Conservation (phyloP, 2,797 vertebrate species). For the Chaetodon trifasciatus region DNA sequence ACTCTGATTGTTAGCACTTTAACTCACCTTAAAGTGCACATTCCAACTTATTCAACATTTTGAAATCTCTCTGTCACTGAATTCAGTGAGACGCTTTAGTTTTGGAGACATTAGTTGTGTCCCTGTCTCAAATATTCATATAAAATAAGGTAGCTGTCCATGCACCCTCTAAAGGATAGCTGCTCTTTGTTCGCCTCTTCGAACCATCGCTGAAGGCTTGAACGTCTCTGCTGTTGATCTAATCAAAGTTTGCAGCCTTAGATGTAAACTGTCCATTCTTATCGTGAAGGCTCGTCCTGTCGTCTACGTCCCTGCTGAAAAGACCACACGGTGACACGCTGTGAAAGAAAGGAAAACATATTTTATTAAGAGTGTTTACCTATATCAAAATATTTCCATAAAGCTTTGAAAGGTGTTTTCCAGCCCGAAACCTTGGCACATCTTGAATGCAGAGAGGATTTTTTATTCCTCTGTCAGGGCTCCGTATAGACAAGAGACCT, state of each 20-base stretch:
- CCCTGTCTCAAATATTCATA: not conserved
- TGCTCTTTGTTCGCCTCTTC: slow-evolving; percentile 1
- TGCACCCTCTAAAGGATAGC: slow-evolving; percentile 2
- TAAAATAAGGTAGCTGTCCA: not conserved
- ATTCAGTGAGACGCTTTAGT: not conserved
- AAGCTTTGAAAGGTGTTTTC: slow-evolving; percentile 39
- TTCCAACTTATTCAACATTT: not conserved
- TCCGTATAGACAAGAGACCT: slow-evolving; percentile 73
- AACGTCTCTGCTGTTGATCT: not conserved
- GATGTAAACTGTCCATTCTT: not conserved
- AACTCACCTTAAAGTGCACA: not conserved
- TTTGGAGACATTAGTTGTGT: not conserved
- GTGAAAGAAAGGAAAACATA: not conserved
- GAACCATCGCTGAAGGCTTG: not conserved
- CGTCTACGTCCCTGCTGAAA: not conserved
- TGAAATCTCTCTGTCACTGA: not conserved
- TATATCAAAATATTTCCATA: slow-evolving; percentile 50
- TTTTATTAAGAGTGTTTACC: slow-evolving; percentile 28
- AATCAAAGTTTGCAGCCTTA: slow-evolving; percentile 21
- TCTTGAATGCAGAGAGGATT: slow-evolving; percentile 50
- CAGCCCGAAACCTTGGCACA: slow-evolving; percentile 35
- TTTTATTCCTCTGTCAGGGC: slow-evolving; percentile 51
- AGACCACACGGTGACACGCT: not conserved
- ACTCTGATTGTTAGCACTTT: not conserved
- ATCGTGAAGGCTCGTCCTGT: not conserved